Conservation (phyloP, 2,113 vertebrate genomes). For the Leptobrachium leishanense region DNA sequence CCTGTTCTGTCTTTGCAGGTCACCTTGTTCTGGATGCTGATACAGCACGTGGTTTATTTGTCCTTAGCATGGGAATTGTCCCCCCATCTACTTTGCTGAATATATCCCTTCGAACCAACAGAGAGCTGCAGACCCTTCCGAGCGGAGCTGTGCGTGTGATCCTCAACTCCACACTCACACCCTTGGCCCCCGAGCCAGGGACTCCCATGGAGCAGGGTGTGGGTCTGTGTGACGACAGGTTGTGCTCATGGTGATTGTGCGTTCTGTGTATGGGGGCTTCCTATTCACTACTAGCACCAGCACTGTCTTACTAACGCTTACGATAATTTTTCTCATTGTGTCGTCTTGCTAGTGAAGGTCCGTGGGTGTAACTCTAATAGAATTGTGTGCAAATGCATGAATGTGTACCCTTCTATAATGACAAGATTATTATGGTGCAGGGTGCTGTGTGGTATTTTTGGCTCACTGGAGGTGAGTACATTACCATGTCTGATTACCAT, state of each 20-base stretch:
- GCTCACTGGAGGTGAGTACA: background rate
- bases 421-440: background rate
- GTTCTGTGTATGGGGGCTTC: constrained; percentile 43
- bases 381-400: background rate
- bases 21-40: constrained; percentile 91
- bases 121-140: constrained; percentile 83
- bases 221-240: constrained; percentile 86
- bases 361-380: background rate
- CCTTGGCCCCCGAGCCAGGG: constrained; percentile 64
- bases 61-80: constrained; percentile 79
- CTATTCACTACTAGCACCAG: background rate
- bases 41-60: constrained; percentile 79
- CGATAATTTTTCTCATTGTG: background rate
- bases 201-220: constrained; percentile 72
- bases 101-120: constrained; percentile 78
- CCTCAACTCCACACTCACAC: constrained; percentile 79
- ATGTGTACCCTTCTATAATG: background rate
- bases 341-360: background rate
- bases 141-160: constrained; percentile 81
- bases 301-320: background rate
- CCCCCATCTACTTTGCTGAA: constrained; percentile 80
- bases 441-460: background rate
- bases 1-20: constrained; percentile 64
- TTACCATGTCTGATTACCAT: background rate
- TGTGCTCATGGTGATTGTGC: constrained; percentile 78